These are phyloP conservation scores for Eulemur coronatus DNA, from an alignment of 2,797 vertebrate genomes.

Conservation along the genomic window DNA sequence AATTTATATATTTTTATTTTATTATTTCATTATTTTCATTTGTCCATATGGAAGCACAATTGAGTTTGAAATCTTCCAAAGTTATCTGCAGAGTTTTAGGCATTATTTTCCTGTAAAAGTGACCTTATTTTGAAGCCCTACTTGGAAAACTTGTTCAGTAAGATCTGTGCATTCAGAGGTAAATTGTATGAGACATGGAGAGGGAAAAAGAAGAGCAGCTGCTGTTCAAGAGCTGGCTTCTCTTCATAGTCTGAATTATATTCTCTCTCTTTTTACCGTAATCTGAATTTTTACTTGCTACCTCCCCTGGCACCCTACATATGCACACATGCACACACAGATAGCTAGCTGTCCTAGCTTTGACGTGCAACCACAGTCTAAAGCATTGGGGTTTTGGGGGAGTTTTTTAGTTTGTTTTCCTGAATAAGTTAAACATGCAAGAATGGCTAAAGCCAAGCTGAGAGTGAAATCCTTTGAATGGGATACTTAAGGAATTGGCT, in stretches of 20 bases:
- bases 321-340: background rate
- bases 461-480: constrained; percentile 20
- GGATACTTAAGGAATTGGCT: constrained; percentile 23
- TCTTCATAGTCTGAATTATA: background rate
- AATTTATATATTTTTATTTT: background rate
- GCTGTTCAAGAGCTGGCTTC: background rate
- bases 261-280: background rate
- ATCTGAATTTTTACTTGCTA: constrained; percentile 32
- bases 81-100: background rate
- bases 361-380: constrained; percentile 21
- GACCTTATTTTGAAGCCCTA: constrained; percentile 14
- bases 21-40: background rate
- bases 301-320: background rate
- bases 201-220: background rate
- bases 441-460: background rate
- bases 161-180: background rate
- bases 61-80: constrained; percentile 18
- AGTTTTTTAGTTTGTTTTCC: background rate
- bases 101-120: constrained; percentile 13
- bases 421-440: constrained; percentile 27
- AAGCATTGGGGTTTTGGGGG: background rate
- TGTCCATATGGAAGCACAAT: background rate
- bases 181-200: background rate
- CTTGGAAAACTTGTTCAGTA: constrained; percentile 12
- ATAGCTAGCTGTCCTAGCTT: background rate